Evolutionary conservation across 2,888 invertebrate genomes (phyloP).

Genomic region (Clunio marinus): DNA sequence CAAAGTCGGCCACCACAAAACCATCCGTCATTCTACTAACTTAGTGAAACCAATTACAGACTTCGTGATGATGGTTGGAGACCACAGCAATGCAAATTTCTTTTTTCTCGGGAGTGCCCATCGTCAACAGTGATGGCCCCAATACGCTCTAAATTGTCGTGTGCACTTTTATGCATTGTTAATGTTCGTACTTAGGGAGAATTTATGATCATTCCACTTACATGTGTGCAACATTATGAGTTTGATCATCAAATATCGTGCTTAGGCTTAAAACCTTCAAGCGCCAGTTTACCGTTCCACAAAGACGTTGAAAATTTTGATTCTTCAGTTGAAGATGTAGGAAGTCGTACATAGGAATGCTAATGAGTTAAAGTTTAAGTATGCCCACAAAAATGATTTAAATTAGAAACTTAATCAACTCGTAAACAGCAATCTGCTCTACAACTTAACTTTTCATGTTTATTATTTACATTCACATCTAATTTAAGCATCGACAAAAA

Average conservation of each 20-base stretch:
- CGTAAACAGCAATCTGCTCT: too few species aligned
- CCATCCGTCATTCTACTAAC: not conserved
- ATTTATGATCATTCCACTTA: not conserved
- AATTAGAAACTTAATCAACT: too few species aligned
- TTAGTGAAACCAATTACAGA: not conserved
- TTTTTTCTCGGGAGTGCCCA: not conserved
- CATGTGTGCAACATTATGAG: not conserved
- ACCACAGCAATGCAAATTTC: not conserved
- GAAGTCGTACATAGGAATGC: too few species aligned
- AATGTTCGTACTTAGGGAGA: not conserved
- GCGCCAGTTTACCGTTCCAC: not conserved
- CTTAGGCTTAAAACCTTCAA: not conserved
- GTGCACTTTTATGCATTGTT: not conserved
- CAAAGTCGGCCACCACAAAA: slow-evolving; percentile 16
- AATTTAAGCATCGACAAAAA: too few species aligned
- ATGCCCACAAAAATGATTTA: too few species aligned
- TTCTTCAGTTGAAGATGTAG: not conserved
- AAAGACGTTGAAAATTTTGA: not conserved
- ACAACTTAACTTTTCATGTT: too few species aligned
- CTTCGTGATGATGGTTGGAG: too few species aligned
- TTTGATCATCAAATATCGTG: not conserved
- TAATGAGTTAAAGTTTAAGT: too few species aligned
- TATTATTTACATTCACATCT: too few species aligned
- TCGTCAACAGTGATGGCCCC: not conserved
- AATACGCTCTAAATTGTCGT: not conserved